phyloP scores from a whole-genome alignment of 2,888 invertebrate species.

The Hemicrepidius hirtus region DNA sequence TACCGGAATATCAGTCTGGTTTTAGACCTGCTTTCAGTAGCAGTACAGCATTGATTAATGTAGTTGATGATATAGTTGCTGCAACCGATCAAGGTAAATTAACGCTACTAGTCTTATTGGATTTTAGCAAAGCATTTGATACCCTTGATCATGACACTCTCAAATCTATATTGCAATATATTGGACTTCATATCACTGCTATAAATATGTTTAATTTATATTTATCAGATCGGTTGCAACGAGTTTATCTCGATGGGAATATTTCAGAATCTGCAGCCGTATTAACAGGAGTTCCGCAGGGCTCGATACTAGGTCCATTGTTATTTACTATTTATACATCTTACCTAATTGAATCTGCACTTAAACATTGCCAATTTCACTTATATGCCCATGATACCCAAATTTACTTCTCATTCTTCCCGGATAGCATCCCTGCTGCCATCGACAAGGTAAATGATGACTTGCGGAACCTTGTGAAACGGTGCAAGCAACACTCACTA shows the following conservation, averaged over 20 bases:
- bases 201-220: not conserved
- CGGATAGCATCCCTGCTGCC: not conserved
- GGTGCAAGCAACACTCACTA: not conserved
- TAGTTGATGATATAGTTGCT: constrained; percentile 6
- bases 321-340: constrained; percentile 21
- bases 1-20: not conserved
- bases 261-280: not conserved
- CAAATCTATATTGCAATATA: not conserved
- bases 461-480: not conserved
- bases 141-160: constrained; percentile 1
- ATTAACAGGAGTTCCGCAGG: constrained; percentile 9
- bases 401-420: not conserved
- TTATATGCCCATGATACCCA: constrained; percentile 12
- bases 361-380: constrained; percentile 3
- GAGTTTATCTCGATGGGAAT: not conserved
- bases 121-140: constrained; percentile 23
- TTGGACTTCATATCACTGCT: constrained; percentile 4
- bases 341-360: not conserved
- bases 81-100: not conserved
- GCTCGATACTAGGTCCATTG: constrained; percentile 10
- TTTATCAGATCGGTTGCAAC: not conserved
- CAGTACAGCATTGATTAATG: not conserved
- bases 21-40: not conserved
- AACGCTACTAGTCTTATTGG: constrained; percentile 12
- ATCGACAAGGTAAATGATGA: not conserved